phyloP scores from a whole-genome alignment of 2,113 vertebrate species.

The Macheiramphus alcinus region DNA sequence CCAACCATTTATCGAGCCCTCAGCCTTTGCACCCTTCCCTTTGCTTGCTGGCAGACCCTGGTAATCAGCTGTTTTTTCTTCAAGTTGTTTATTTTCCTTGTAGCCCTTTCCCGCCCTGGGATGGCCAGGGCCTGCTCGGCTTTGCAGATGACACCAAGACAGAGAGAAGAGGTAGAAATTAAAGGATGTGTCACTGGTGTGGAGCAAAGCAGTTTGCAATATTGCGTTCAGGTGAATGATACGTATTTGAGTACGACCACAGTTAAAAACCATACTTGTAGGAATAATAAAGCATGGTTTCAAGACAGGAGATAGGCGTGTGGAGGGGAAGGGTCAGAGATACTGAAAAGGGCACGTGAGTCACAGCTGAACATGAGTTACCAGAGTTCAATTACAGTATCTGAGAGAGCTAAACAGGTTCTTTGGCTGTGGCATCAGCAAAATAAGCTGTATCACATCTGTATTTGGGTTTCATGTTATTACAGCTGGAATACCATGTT shows the following conservation, averaged over 20 bases:
- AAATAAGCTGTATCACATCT: not conserved
- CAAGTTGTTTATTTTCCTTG: not conserved
- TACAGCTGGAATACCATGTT: not conserved
- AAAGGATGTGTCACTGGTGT: not conserved
- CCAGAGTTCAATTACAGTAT: not conserved
- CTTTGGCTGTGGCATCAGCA: not conserved
- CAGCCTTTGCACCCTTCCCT: not conserved
- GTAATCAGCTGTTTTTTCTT: not conserved
- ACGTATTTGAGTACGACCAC: accelerated
- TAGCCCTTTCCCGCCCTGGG: not conserved
- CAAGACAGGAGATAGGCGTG: accelerated
- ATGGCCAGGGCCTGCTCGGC: accelerated
- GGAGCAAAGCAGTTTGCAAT: not conserved
- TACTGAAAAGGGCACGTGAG: not conserved
- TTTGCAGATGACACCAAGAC: not conserved
- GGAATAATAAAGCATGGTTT: not conserved
- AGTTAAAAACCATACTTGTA: not conserved
- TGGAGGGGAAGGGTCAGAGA: not conserved
- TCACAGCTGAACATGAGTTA: not conserved
- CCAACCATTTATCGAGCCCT: not conserved
- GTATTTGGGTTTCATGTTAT: not conserved
- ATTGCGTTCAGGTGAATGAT: not conserved
- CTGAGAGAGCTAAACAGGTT: not conserved
- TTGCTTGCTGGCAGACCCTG: not conserved
- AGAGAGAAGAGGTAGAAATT: not conserved